These are phyloP conservation scores for Brienomyrus longianalis DNA, from an alignment of 2,113 vertebrate genomes.

Conservation along the genomic window DNA sequence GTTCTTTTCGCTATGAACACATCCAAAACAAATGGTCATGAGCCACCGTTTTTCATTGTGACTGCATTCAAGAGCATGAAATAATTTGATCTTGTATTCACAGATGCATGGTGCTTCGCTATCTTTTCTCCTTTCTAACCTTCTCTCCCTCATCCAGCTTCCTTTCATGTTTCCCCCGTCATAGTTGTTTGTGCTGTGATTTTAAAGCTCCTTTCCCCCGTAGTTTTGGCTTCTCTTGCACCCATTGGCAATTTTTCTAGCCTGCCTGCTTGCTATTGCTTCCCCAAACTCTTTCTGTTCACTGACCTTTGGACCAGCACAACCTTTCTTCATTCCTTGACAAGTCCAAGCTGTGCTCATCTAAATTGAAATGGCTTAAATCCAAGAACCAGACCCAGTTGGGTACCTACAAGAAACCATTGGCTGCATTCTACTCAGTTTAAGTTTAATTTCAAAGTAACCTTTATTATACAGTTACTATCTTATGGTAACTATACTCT, in stretches of 20 bases:
- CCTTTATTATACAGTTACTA: neutral
- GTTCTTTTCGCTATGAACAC: neutral
- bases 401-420: neutral
- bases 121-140: neutral
- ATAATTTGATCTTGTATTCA: neutral
- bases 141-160: neutral
- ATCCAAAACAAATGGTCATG: neutral
- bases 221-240: neutral
- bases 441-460: neutral
- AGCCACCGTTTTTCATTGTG: neutral
- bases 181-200: neutral
- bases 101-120: neutral
- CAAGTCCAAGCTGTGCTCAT: constrained; percentile 1
- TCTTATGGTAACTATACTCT: neutral
- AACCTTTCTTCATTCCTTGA: neutral
- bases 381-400: constrained; percentile 2
- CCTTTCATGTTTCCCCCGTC: neutral
- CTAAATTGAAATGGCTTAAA: constrained; percentile 1
- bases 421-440: neutral
- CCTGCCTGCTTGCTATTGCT: neutral
- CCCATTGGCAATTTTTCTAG: neutral
- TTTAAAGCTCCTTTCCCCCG: neutral
- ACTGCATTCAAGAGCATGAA: neutral
- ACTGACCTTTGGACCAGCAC: neutral
- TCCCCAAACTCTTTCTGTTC: neutral